Evolutionary conservation across 2,113 vertebrate genomes (phyloP), one percentile per base, ranked within the genome.

Genomic region (Alectura lathami): DNA sequence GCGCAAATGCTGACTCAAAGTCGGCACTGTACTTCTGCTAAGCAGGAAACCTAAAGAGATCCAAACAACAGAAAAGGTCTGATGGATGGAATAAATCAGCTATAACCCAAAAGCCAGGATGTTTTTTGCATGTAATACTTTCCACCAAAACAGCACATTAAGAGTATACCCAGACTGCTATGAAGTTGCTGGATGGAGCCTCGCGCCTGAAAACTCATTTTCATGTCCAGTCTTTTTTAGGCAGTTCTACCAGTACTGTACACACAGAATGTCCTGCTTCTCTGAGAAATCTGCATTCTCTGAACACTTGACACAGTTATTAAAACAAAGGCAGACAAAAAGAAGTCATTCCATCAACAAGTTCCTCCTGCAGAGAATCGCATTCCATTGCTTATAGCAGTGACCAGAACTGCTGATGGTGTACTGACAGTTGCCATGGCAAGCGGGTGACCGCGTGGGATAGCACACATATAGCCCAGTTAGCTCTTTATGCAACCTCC

Each of bases 381-480:
- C 85, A 87, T 57, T 91, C 91, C 69, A 76, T 56, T 85, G 74
- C 92, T 91, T 83, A 83, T 6, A 80, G 89, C 89, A 90, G 47
- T 88, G 83, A 96, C 88, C 96, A 95, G 93, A 96, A 95, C 92
- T 93, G 95, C 92, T 96, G 97, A 93, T 27, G 83, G 64, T 47
- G 81, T 89, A 73, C 89, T 88, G 95, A 95, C 96, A 96, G 94
- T 95, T 95, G 93, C 88, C 95, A 94, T 93, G 95, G 91, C 91
- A 92, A 95, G 86, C 53, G 85, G 80, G 76, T 87, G 76, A 89
- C 83, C 94, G 93, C 56, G 93, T 96, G 83, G 95, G 94, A 85
- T 21, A 94, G 82, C 91, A 96, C 96, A 94, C 92, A 89, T 87
- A 91, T 40, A 94, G 78, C 93, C 95, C 90, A 96, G 84, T 91